A percentile compares a stretch with the other conserved stretches of the same genome.
Conservation (phyloP, 2,888 invertebrate species). For the Cotesia congregata region DNA sequence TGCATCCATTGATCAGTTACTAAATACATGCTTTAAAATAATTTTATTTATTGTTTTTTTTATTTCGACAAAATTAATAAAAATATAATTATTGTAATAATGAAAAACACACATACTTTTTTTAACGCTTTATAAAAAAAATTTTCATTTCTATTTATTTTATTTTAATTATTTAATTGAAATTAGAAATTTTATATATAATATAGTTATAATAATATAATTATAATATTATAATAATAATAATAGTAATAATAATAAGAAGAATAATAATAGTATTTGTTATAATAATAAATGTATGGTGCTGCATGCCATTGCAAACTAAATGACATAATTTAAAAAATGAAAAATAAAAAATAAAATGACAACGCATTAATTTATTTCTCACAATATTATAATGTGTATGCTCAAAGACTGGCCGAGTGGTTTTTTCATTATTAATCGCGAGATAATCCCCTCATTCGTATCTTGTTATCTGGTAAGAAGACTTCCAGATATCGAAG, state of each 20-base stretch:
- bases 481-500: conserved; percentile 23
- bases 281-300: conserved; percentile 25
- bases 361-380: conserved; percentile 23
- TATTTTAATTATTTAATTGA: conserved; percentile 27
- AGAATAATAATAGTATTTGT: no score
- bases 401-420: conserved; percentile 28
- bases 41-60: conserved; percentile 22
- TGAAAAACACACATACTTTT: conserved; percentile 37
- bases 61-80: conserved; percentile 22
- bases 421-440: conserved; percentile 18
- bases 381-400: conserved; percentile 20
- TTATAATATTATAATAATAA: not conserved
- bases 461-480: conserved; percentile 27
- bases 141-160: not conserved
- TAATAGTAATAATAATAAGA: not conserved
- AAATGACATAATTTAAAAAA: conserved; percentile 37
- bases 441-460: conserved; percentile 27
- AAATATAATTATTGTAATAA: conserved; percentile 21
- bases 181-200: conserved; percentile 17
- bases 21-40: conserved; percentile 25
- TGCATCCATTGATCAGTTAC: conserved; percentile 31
- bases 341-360: conserved; percentile 24
- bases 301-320: conserved; percentile 59
- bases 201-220: not conserved
- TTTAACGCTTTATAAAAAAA: conserved; percentile 29